phyloP scores from a whole-genome alignment of 2,888 invertebrate genomes.

The Tinea semifulvella region DNA sequence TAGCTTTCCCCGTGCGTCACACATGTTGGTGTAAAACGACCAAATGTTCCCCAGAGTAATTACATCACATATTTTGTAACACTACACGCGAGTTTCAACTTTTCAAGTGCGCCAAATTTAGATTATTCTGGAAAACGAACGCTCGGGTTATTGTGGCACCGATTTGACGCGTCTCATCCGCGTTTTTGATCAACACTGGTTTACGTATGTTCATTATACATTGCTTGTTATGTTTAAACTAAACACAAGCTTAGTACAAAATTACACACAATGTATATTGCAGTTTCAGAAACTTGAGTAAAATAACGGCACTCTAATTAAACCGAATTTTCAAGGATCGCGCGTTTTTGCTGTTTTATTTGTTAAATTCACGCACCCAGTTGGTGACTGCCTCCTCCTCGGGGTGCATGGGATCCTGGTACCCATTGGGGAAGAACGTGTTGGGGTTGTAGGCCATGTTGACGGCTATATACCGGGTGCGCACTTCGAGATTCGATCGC shows the following conservation, averaged over 20 bases:
- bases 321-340: not conserved
- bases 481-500: slow-evolving; percentile 49
- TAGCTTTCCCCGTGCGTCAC: slow-evolving; percentile 2
- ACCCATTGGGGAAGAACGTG: slow-evolving; percentile 59
- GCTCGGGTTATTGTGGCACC: not conserved
- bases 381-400: slow-evolving; percentile 69
- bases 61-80: slow-evolving; percentile 58
- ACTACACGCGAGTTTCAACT: slow-evolving; percentile 40
- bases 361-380: slow-evolving; percentile 59
- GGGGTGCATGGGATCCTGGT: slow-evolving; percentile 60
- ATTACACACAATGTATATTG: too few species aligned
- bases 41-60: slow-evolving; percentile 31
- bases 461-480: slow-evolving; percentile 23
- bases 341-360: not conserved
- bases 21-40: not conserved
- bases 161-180: too few species aligned
- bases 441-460: slow-evolving; percentile 55
- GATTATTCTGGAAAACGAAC: slow-evolving; percentile 22
- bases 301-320: not conserved
- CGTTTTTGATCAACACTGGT: too few species aligned
- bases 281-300: too few species aligned
- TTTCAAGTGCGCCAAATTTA: slow-evolving; percentile 48
- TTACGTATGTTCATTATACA: too few species aligned
- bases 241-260: too few species aligned
- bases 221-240: too few species aligned